Conservation (phyloP, 2,888 invertebrate genomes). For the Microctonus hyperodae region DNA sequence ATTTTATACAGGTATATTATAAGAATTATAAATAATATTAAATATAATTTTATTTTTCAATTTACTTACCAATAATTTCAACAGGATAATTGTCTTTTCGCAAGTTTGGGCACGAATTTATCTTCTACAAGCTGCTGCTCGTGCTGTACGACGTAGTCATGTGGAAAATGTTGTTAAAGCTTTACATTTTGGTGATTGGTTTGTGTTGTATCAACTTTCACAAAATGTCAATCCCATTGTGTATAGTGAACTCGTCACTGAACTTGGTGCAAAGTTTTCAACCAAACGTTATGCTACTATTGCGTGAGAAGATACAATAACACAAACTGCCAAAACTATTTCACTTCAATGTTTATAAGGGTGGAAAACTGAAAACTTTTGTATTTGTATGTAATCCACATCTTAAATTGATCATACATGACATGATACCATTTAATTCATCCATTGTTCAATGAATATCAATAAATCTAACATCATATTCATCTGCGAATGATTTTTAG, state of each 20-base stretch:
- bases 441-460: not conserved
- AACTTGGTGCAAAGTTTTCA: constrained; percentile 59
- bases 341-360: not conserved
- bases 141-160: constrained; percentile 65
- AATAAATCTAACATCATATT: too few relatives aligned
- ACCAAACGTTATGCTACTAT: constrained; percentile 30
- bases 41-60: not conserved
- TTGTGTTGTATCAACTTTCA: constrained; percentile 76
- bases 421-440: not conserved
- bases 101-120: constrained; percentile 69
- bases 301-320: constrained; percentile 16
- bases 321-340: not conserved
- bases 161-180: constrained; percentile 66
- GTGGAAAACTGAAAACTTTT: not conserved
- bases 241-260: constrained; percentile 71
- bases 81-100: constrained; percentile 64
- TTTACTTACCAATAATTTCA: not conserved
- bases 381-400: not conserved
- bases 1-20: constrained; percentile 69
- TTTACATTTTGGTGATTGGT: constrained; percentile 78
- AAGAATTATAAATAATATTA: not conserved
- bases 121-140: constrained; percentile 70
- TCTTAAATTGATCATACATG: not conserved
- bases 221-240: constrained; percentile 77
- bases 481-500: too few relatives aligned